Conservation (phyloP, 2,888 invertebrate genomes). For the Phaonia tiefii region DNA sequence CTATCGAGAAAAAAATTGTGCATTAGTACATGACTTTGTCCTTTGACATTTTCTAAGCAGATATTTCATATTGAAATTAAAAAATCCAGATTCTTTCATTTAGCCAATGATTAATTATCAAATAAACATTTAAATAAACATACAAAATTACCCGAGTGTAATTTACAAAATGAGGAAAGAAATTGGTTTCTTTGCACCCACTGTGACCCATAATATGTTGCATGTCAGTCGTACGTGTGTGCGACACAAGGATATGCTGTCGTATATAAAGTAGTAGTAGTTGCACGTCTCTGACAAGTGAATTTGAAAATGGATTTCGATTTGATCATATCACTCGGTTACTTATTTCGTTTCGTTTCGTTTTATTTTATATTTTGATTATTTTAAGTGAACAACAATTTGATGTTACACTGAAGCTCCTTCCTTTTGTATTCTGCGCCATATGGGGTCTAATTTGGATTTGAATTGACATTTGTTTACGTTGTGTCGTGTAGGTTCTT, state of each 20-base stretch:
- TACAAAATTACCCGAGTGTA: no score
- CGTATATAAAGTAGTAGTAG: not conserved
- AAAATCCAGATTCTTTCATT: no score
- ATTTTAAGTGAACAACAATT: slow-evolving; percentile 31
- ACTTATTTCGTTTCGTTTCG: slow-evolving; percentile 3
- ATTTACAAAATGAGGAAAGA: no score
- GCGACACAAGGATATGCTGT: not conserved
- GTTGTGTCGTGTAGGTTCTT: slow-evolving; percentile 27
- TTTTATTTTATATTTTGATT: slow-evolving; percentile 23
- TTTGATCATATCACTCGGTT: slow-evolving; percentile 47
- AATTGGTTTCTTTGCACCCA: no score
- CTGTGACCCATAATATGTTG: slow-evolving; percentile 19
- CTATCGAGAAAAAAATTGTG: no score
- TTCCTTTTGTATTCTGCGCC: slow-evolving; percentile 34
- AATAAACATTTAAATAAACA: no score
- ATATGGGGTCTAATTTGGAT: slow-evolving; percentile 61
- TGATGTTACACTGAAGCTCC: not conserved
- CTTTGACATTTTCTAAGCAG: no score
- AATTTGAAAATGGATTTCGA: slow-evolving; percentile 61
- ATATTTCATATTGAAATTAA: no score
- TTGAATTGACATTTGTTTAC: slow-evolving; percentile 24
- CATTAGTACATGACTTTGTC: no score
- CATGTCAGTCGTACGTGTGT: slow-evolving; percentile 10
- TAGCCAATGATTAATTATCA: no score
- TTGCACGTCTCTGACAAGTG: slow-evolving; percentile 50